phyloP scores from a whole-genome alignment of 2,888 invertebrate species.

The Hirtodrosophila alboralis region DNA sequence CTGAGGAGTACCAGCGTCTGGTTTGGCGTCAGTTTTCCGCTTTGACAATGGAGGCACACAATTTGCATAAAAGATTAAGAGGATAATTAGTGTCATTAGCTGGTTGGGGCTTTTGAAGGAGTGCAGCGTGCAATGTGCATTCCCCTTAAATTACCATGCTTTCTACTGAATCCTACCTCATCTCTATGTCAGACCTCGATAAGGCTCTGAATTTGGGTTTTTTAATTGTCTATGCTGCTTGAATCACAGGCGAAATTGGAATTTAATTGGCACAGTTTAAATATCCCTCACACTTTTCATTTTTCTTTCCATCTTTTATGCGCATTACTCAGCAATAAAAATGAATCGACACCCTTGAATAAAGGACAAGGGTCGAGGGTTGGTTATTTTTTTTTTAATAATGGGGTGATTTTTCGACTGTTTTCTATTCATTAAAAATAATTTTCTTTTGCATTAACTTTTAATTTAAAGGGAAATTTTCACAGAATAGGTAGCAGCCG shows the following conservation, averaged over 20 bases:
- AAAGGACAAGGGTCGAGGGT: slow-evolving; percentile 13
- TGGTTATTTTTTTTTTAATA: slow-evolving; percentile 59
- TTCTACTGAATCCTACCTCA: background rate
- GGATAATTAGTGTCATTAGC: slow-evolving; percentile 78
- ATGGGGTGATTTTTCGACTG: slow-evolving; percentile 69
- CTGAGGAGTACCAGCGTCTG: slow-evolving; percentile 1
- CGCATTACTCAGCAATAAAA: slow-evolving; percentile 25
- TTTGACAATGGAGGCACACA: slow-evolving; percentile 50
- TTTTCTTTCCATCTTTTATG: background rate
- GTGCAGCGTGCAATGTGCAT: slow-evolving; percentile 37
- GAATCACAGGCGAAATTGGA: slow-evolving; percentile 29
- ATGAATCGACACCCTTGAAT: slow-evolving; percentile 28
- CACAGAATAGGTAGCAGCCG: slow-evolving; percentile 1
- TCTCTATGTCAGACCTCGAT: slow-evolving; percentile 17
- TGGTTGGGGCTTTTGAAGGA: slow-evolving; percentile 37
- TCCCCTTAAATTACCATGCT: slow-evolving; percentile 5
- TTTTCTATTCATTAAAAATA: slow-evolving; percentile 79
- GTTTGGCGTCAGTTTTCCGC: slow-evolving; percentile 22
- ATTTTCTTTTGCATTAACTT: slow-evolving; percentile 78
- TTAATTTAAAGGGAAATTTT: slow-evolving; percentile 69
- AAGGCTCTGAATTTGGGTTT: slow-evolving; percentile 7
- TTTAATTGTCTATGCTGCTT: slow-evolving; percentile 44
- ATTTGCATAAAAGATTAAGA: slow-evolving; percentile 76
- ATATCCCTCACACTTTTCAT: slow-evolving; percentile 11
- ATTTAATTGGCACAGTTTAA: slow-evolving; percentile 69